phyloP scores from a whole-genome alignment of 2,888 invertebrate species.

The Cryptocephalus moraei region DNA sequence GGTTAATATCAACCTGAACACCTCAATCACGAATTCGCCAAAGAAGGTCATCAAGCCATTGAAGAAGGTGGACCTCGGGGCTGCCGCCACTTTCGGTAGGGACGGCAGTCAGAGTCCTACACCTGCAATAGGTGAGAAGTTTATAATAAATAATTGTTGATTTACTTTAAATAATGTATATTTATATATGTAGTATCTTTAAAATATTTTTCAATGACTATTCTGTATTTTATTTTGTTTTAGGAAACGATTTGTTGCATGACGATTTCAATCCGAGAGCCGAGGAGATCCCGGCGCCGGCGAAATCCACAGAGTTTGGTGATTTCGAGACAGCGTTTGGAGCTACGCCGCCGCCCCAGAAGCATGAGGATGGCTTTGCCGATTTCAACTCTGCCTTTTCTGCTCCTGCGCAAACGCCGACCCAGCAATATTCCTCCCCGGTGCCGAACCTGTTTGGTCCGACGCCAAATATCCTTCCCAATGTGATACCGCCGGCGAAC shows the following conservation, averaged over 20 bases:
- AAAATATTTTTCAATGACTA: too few relatives aligned
- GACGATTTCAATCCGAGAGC: slow-evolving; percentile 54
- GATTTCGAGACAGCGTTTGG: slow-evolving; percentile 68
- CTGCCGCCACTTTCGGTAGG: slow-evolving; percentile 61
- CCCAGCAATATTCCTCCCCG: slow-evolving; percentile 7
- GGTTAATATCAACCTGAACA: slow-evolving; percentile 43
- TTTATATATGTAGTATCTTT: too few relatives aligned
- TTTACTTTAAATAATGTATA: too few relatives aligned
- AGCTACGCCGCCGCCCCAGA: slow-evolving; percentile 19
- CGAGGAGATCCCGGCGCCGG: slow-evolving; percentile 27
- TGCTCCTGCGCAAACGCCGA: slow-evolving; percentile 15
- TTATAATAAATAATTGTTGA: too few relatives aligned
- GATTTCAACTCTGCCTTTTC: slow-evolving; percentile 69
- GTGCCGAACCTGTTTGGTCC: slow-evolving; percentile 12
- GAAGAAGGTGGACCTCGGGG: slow-evolving; percentile 54
- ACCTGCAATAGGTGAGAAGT: slow-evolving; percentile 15
- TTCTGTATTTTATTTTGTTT: too few relatives aligned
- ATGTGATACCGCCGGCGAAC: slow-evolving; percentile 10
- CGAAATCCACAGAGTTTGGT: slow-evolving; percentile 52
- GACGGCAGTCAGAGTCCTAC: slow-evolving; percentile 30
- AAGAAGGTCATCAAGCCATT: slow-evolving; percentile 36
- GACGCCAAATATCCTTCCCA: slow-evolving; percentile 8
- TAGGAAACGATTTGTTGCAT: slow-evolving; percentile 41
- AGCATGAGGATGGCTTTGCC: slow-evolving; percentile 59
- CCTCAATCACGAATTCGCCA: slow-evolving; percentile 32